Evolutionary conservation across 2,797 vertebrate genomes (phyloP), one percentile per base, ranked within the genome.

Genomic region (Phataginus tricuspis): DNA sequence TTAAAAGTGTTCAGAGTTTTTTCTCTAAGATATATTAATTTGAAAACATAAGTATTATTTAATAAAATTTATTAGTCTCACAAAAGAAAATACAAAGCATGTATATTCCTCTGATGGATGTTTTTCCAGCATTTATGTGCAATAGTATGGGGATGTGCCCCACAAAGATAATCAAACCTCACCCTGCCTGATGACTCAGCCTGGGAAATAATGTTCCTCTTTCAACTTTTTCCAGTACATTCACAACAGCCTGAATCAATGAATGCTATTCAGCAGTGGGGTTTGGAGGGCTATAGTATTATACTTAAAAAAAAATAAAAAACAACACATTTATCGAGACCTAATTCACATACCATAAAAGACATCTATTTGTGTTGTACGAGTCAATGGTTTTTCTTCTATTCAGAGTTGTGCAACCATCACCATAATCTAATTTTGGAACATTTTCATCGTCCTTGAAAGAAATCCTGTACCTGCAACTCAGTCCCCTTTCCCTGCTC

Each of bases 41-140:
- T 86, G 37, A 88, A 95, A 74, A 55, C 9, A 64, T 71, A n/a
- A 25, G 10, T 23, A 10, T 71, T 83, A 42, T 80, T 71, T 77
- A 61, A 51, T 80, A 13, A 82, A 55, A 88, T 51, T 0, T 66
- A 45, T 92, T 86, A 27, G 55, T 78, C 3, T 78, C 23, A 71
- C 1, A 34, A 64, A 93, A 80, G 51, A 57, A 94, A 78, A 69
- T 42, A 25, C 68, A 90, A 68, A 61, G 15, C 14, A 21, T 42
- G 13, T 4, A 16, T n/a, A 53, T 45, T 72, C 31, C 19, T 34
- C 19, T 53, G 7, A 59, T 25, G 5, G 57, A 80, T 10, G 57
- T 2, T 9, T 86, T 53, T 37, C 34, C 14, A 53, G 25, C 1
- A 42, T 37, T 53, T 21, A n/a, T 21, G 0, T 19, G 14, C 49